phyloP scores from a whole-genome alignment of 1,140 invertebrate genomes.

The Sarcophaga peregrina region DNA sequence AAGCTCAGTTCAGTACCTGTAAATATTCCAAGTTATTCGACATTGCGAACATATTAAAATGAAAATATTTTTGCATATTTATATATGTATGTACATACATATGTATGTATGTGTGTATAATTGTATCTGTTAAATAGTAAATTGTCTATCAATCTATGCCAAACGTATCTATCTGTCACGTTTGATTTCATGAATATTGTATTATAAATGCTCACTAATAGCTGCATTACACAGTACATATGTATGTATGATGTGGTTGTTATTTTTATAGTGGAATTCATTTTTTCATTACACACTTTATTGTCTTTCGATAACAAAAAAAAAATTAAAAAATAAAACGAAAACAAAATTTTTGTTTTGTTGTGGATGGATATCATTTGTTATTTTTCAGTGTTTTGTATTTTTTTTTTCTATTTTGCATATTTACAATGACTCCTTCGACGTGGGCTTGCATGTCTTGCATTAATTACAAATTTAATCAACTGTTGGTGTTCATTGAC shows the following conservation, averaged over 20 bases:
- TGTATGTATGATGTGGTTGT: no score
- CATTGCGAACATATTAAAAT: no score
- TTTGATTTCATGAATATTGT: slow-evolving; percentile 1
- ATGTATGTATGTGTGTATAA: background rate
- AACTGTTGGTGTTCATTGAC: slow-evolving; percentile 30
- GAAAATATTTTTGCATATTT: background rate
- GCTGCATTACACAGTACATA: background rate
- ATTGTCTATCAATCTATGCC: slow-evolving; percentile 41
- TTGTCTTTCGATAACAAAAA: slow-evolving; percentile 11
- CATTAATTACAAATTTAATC: slow-evolving; percentile 36
- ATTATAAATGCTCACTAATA: background rate
- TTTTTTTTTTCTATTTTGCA: background rate
- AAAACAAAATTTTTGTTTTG: no score
- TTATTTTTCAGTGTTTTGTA: no score
- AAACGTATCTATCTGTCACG: slow-evolving; percentile 39
- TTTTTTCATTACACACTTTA: slow-evolving; percentile 20
- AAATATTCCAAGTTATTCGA: slow-evolving; percentile 13
- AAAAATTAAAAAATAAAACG: no score
- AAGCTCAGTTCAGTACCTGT: background rate
- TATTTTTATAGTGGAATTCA: background rate
- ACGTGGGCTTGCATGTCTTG: slow-evolving; percentile 38
- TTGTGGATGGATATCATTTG: background rate
- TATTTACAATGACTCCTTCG: slow-evolving; percentile 12
- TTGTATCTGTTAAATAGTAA: slow-evolving; percentile 1
- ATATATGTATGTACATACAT: background rate